These are phyloP conservation scores for Masticophis lateralis DNA, from an alignment of 2,797 vertebrate genomes.

Conservation along the genomic window DNA sequence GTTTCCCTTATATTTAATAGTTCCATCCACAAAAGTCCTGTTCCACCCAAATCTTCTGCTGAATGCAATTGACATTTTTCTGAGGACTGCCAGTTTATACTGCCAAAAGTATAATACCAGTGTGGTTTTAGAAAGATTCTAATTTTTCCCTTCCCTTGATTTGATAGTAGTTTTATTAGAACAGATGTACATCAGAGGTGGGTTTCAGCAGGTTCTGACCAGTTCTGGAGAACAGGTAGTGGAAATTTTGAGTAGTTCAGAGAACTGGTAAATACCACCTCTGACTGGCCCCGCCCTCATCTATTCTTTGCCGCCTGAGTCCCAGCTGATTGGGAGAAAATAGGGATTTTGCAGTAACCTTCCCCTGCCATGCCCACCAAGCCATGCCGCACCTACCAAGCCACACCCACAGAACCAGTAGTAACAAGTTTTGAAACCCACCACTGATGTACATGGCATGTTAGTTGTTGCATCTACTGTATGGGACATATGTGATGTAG, in stretches of 20 bases:
- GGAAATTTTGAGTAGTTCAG: too few species aligned
- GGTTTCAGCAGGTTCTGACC: too few species aligned
- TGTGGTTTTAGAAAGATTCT: background rate
- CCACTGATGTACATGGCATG: background rate
- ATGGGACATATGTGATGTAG: background rate
- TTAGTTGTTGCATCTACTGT: constrained; percentile 2
- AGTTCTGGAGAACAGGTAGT: too few species aligned
- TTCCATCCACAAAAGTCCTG: background rate
- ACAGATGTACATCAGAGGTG: accelerated
- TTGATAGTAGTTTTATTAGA: background rate
- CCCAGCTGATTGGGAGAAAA: too few species aligned
- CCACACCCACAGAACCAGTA: too few species aligned
- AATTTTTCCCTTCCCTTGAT: background rate
- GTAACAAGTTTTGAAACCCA: too few species aligned
- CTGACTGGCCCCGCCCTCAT: too few species aligned
- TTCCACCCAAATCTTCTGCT: background rate
- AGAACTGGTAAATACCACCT: too few species aligned
- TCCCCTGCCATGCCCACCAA: too few species aligned
- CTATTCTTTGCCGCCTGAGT: too few species aligned
- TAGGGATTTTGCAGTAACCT: too few species aligned
- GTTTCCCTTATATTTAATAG: background rate
- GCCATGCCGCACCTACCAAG: too few species aligned
- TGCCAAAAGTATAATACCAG: background rate
- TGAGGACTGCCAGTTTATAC: background rate
- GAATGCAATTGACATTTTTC: background rate